Base-by-base conservation (phyloP, 1,140 invertebrate species). In the Papilio machaon region DNA sequence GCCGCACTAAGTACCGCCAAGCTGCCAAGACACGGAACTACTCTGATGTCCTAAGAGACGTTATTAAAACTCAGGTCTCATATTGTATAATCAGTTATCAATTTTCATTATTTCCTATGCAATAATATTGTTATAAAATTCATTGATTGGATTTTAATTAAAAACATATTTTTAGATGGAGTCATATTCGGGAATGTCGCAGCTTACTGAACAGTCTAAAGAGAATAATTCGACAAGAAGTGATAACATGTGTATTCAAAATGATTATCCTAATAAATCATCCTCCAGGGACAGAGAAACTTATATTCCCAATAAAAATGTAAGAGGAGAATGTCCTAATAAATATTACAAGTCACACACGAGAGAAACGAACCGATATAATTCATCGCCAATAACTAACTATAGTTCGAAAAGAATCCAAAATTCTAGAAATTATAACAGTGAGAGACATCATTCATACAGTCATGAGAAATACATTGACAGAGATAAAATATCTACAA, bases 1-100 rank as follows among this genome's bases (percentile, higher is more conserved):
- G 96, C 0, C 94, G 96, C 85, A 90, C 95, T 2, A 96, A 96
- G 86, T 96, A 97, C 84, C 96, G 95, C 88, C 96, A 96, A 47
- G 95, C 96, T 80, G 96, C 95, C 49, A 96, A 96, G 86, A 95
- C 95, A 76, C 95, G 95, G 84, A 96, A 95, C 80, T 95, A 96
- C 43, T 95, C 94, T 0, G 96, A 97, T 90, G 95, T 96, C 35
- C 87, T 97, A 15, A 93, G 96, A 11, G 96, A 96, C 88, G 94
- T 97, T 9, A 96, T 97, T 78, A 91, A 95, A 79, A 95, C 96
- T 47, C 96, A 97, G 88, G 96, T 96, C 30, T 35, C 30, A 60
- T 8, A 60, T 70, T 58, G 54, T 58, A 7, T 70, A 35, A 35
- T 70, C 11, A 35, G 35, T 38, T 10, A 15, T 13, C 0, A 7